Evolutionary conservation across 2,888 invertebrate genomes (phyloP).

Genomic region (Dryomyza anilis): DNA sequence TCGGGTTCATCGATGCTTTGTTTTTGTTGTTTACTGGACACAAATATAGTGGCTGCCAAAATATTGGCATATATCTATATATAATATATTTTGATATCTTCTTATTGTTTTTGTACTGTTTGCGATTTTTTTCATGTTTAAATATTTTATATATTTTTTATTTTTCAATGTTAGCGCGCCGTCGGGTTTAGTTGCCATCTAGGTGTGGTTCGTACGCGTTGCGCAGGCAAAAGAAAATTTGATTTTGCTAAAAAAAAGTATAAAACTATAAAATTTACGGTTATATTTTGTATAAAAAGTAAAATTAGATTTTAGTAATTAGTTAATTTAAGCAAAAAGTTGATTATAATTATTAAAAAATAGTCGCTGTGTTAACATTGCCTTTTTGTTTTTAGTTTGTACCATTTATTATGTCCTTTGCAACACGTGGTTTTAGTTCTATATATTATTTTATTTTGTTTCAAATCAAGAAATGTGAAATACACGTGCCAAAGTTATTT

Average conservation of each 20-base stretch:
- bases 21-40: no score
- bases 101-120: neutral
- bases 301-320: neutral
- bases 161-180: neutral
- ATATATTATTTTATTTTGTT: no score
- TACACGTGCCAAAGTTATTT: no score
- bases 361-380: no score
- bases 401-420: no score
- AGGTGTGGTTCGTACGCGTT: conserved; percentile 18
- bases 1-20: no score
- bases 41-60: neutral
- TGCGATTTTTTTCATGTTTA: neutral
- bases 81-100: neutral
- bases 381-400: no score
- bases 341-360: neutral
- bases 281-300: neutral
- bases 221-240: neutral
- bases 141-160: neutral
- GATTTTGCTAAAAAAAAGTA: neutral
- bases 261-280: neutral
- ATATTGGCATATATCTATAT: neutral
- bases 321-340: neutral
- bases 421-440: no score
- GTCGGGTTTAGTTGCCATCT: conserved; percentile 3
- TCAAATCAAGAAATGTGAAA: no score